Evolutionary conservation across 2,113 vertebrate genomes (phyloP).

Genomic region (Peromyscus polionotus): DNA sequence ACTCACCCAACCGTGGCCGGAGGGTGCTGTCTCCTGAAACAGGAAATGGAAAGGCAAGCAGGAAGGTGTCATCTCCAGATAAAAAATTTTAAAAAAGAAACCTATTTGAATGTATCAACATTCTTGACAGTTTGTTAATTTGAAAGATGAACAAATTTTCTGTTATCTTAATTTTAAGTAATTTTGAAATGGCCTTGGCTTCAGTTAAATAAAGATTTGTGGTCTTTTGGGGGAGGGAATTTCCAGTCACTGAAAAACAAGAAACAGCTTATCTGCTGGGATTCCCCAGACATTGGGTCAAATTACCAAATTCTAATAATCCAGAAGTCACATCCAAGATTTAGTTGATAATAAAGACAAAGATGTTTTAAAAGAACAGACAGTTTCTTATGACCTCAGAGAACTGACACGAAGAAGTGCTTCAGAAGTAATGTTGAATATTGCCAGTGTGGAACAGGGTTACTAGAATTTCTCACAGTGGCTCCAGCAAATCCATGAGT

Average conservation of each 20-base stretch:
- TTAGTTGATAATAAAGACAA: constrained; percentile 28
- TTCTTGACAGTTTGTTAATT: background rate
- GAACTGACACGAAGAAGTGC: background rate
- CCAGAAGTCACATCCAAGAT: background rate
- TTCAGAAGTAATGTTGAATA: constrained; percentile 22
- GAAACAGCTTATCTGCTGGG: background rate
- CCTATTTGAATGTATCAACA: background rate
- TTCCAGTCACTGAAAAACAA: constrained; percentile 14
- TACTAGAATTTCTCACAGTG: background rate
- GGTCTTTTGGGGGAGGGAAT: constrained; percentile 41
- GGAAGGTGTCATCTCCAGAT: background rate
- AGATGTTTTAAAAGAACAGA: background rate
- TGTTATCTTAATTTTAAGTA: constrained; percentile 50
- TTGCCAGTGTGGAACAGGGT: background rate
- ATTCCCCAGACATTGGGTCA: background rate
- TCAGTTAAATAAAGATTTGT: constrained; percentile 51
- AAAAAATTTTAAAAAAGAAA: background rate
- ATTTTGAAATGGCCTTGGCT: constrained; percentile 42
- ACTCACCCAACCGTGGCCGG: background rate
- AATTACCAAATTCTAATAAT: background rate
- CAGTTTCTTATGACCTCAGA: background rate
- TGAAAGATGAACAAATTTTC: background rate
- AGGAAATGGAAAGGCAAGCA: background rate
- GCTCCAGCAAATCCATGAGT: background rate
- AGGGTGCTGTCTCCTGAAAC: background rate